Evolutionary conservation across 2,888 invertebrate species (phyloP), one percentile per base, ranked within the genome.

Genomic region (Asteroscopus sphinx): DNA sequence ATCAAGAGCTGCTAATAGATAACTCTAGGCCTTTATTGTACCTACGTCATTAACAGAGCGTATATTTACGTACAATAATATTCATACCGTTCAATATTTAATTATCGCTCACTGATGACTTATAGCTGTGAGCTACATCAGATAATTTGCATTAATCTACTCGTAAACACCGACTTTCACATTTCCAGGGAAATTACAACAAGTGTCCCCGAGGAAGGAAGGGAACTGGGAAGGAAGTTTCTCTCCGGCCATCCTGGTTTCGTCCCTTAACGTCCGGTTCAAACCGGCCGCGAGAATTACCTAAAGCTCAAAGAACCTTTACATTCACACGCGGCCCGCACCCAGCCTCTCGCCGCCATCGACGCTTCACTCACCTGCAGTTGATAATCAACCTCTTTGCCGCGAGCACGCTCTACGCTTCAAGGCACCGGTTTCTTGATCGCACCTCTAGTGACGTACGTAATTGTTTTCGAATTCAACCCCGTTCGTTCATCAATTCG

Each of bases 341-440:
- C 80, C 82, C 85, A 87, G 85, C 88, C 86, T 85, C 87, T 86
- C 86, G 83, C 85, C 77, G 68, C 59, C 74, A 47, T 30, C 73
- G 70, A 74, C 63, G 70, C 70, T 59, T 72, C 73, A 67, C 55
- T 77, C 80, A 80, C 81, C 82, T 83, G 77, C 84, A 92, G 92
- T 92, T 88, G 86, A 88, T 86, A 89, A 87, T 85, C 86, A 85
- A 86, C 89, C 83, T 87, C 84, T 77, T 80, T 68, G 76, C 72
- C 61, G 87, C 68, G 77, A 82, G 76, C 86, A 89, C 90, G 89
- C 81, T 73, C 57, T 72, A 71, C 68, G 72, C 81, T 68, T 59
- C 73, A 70, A 64, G 71, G 61, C 68, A 73, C 73, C 73, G 68
- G 73, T 76, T 73, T 75, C 9, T 59, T 53, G 48, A 65, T 65